These are phyloP conservation scores for Lophotis ruficrista DNA, from an alignment of 2,113 vertebrate species.

Conservation along the genomic window DNA sequence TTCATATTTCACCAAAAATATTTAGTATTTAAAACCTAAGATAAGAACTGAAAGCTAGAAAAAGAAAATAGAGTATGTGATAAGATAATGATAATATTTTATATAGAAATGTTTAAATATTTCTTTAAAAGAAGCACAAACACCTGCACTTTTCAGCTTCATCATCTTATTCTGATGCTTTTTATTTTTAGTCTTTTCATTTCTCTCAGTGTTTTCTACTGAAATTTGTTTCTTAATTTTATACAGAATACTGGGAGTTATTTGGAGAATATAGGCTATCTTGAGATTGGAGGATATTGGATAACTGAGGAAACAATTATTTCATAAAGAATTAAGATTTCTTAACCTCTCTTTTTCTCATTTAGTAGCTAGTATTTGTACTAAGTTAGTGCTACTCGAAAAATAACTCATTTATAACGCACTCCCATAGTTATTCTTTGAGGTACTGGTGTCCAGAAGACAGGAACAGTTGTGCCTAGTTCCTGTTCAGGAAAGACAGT, in stretches of 20 bases:
- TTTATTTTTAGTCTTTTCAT: neutral
- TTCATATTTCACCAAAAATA: neutral
- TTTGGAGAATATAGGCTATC: neutral
- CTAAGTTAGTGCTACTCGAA: neutral
- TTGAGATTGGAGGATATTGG: neutral
- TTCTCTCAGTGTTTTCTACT: neutral
- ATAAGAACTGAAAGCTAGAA: neutral
- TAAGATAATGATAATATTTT: neutral
- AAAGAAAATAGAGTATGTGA: neutral
- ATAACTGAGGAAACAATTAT: slow-evolving; percentile 22
- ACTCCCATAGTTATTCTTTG: neutral
- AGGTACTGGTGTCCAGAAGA: neutral
- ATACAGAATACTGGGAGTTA: neutral
- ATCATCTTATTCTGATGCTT: neutral
- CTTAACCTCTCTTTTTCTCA: neutral
- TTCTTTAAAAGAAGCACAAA: neutral
- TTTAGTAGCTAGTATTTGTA: slow-evolving; percentile 20
- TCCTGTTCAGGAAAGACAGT: neutral
- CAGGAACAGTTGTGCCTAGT: neutral
- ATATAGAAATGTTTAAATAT: neutral
- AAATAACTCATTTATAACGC: neutral
- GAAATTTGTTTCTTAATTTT: neutral
- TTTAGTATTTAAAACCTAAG: neutral
- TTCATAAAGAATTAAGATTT: slow-evolving; percentile 31
- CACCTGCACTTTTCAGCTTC: neutral